Percentiles rank a stretch among this genome's conserved stretches.
Conservation (phyloP, 2,888 invertebrate genomes). For the Thera obeliscata region DNA sequence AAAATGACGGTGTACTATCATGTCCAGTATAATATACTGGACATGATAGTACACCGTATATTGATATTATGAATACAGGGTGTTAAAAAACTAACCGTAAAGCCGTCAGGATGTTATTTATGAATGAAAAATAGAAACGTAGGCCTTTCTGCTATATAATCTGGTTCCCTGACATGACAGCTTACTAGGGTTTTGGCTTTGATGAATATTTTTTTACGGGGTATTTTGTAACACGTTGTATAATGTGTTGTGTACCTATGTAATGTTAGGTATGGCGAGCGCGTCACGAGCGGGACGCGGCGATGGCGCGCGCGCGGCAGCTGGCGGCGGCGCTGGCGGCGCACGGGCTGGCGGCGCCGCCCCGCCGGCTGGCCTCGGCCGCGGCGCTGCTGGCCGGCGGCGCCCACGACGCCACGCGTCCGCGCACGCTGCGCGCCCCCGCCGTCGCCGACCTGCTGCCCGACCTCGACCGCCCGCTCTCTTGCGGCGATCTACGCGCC, state of each 20-base stretch:
- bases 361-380: conserved; percentile 86
- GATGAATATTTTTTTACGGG: no score
- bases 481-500: conserved; percentile 75
- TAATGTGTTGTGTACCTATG: neutral
- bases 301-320: conserved; percentile 92
- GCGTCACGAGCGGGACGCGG: conserved; percentile 94
- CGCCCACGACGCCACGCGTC: conserved; percentile 82
- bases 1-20: no score
- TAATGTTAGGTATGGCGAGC: conserved; percentile 90
- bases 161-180: no score
- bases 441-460: conserved; percentile 68
- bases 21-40: no score
- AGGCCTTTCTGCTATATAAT: no score
- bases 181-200: no score
- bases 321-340: conserved; percentile 93
- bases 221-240: no score
- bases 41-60: no score
- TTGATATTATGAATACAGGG: no score
- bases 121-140: no score
- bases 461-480: conserved; percentile 79
- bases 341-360: conserved; percentile 91
- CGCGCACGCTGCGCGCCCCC: conserved; percentile 71
- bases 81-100: no score
- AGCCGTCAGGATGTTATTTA: no score
- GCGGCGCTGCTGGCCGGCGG: conserved; percentile 84